Percentiles rank a stretch among this genome's conserved stretches.
Conservation (phyloP, 2,888 invertebrate species). For the Rhogogaster chlorosoma region DNA sequence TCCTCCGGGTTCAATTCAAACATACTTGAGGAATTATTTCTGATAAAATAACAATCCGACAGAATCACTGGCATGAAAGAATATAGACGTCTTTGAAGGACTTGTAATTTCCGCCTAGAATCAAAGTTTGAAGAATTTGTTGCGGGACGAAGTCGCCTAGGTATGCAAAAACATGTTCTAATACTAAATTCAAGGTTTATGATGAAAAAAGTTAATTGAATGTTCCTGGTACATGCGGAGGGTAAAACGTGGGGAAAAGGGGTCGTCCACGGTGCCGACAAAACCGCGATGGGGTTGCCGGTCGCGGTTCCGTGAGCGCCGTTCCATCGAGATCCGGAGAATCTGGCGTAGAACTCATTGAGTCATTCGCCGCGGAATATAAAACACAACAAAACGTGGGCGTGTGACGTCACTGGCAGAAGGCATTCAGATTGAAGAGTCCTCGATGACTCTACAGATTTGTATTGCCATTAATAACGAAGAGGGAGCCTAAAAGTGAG, state of each 20-base stretch:
- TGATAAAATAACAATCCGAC: background rate
- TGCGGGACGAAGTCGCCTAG: background rate
- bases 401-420: conserved; percentile 76
- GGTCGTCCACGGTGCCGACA: conserved; percentile 24
- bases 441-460: conserved; percentile 77
- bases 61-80: background rate
- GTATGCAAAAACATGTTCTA: conserved; percentile 2
- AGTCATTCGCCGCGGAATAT: conserved; percentile 74
- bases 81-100: background rate
- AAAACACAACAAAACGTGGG: conserved; percentile 70
- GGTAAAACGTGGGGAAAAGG: conserved; percentile 27
- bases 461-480: conserved; percentile 78
- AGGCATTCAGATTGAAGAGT: conserved; percentile 78
- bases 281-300: conserved; percentile 52
- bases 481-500: conserved; percentile 63
- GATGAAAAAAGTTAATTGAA: conserved; percentile 74
- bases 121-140: background rate
- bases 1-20: background rate
- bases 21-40: background rate
- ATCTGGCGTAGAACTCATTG: conserved; percentile 69
- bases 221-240: conserved; percentile 55
- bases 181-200: conserved; percentile 8
- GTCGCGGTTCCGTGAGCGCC: conserved; percentile 45
- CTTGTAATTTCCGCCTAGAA: background rate
- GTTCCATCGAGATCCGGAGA: conserved; percentile 21